Percentiles rank a stretch among this genome's conserved stretches.
Conservation (phyloP, 1,140 invertebrate species). For the Manduca sexta region DNA sequence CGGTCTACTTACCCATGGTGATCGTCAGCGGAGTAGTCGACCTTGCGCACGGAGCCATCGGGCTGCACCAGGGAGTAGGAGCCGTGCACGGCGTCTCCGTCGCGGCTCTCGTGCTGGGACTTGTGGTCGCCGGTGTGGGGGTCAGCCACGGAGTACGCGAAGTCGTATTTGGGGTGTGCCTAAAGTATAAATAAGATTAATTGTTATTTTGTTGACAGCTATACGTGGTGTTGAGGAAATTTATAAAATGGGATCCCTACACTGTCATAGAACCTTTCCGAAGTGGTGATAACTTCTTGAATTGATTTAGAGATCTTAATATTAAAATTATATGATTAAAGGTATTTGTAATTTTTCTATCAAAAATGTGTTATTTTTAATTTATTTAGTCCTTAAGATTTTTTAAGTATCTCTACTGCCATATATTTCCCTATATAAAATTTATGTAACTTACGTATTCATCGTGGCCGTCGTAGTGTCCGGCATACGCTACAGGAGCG, state of each 20-base stretch:
- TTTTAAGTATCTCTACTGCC: too few relatives aligned
- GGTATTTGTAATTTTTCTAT: too few relatives aligned
- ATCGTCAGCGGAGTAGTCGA: conserved; percentile 52
- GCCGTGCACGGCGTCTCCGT: conserved; percentile 44
- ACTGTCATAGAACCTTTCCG: too few relatives aligned
- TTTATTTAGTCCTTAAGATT: too few relatives aligned
- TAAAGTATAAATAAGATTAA: conserved; percentile 10
- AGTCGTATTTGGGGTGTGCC: conserved; percentile 56
- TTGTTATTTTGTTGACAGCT: background rate
- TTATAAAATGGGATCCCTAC: too few relatives aligned
- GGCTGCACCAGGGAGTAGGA: conserved; percentile 49
- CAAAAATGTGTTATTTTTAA: too few relatives aligned
- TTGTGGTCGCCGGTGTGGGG: conserved; percentile 37
- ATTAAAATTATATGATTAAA: too few relatives aligned
- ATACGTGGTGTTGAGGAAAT: too few relatives aligned
- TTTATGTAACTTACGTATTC: conserved; percentile 25
- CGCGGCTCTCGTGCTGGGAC: conserved; percentile 33
- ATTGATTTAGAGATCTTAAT: too few relatives aligned
- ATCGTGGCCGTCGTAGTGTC: conserved; percentile 22
- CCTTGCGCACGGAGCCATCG: conserved; percentile 53
- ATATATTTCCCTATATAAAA: too few relatives aligned
- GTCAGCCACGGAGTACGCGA: conserved; percentile 67
- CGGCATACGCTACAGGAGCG: conserved; percentile 15
- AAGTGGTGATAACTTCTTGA: too few relatives aligned
- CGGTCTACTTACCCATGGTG: conserved; percentile 28